Evolutionary conservation across 2,888 invertebrate genomes (phyloP).

Genomic region (Netelia inedita): DNA sequence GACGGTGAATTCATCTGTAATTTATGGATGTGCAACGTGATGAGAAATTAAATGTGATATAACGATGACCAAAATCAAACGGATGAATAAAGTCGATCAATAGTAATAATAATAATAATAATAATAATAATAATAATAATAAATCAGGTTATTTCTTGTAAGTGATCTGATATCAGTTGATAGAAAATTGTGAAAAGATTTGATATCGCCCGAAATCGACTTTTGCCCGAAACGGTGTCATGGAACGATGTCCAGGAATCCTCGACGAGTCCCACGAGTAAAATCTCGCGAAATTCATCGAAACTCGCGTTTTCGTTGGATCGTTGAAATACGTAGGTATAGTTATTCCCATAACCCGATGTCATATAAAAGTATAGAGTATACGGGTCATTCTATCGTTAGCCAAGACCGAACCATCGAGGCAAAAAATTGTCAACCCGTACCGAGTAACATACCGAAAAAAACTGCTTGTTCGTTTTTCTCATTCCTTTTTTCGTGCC

Average conservation of each 20-base stretch:
- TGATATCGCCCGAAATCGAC: constrained; percentile 15
- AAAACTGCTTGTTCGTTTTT: neutral
- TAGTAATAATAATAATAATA: too few relatives aligned
- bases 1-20: too few relatives aligned
- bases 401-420: neutral
- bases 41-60: too few relatives aligned
- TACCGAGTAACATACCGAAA: neutral
- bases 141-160: neutral
- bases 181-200: constrained; percentile 16
- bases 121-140: too few relatives aligned
- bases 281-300: constrained; percentile 28
- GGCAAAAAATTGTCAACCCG: neutral
- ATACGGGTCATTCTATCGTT: neutral
- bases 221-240: neutral
- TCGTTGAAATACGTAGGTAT: too few relatives aligned
- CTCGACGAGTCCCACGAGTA: constrained; percentile 43
- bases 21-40: too few relatives aligned
- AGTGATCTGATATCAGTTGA: neutral
- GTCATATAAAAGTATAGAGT: constrained; percentile 1
- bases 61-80: too few relatives aligned
- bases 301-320: too few relatives aligned
- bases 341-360: neutral
- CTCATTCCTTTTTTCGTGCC: neutral
- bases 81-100: too few relatives aligned
- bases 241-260: neutral